These are phyloP conservation scores for Cacajao melanocephalus DNA, from an alignment of 2,797 vertebrate genomes.

Conservation along the genomic window DNA sequence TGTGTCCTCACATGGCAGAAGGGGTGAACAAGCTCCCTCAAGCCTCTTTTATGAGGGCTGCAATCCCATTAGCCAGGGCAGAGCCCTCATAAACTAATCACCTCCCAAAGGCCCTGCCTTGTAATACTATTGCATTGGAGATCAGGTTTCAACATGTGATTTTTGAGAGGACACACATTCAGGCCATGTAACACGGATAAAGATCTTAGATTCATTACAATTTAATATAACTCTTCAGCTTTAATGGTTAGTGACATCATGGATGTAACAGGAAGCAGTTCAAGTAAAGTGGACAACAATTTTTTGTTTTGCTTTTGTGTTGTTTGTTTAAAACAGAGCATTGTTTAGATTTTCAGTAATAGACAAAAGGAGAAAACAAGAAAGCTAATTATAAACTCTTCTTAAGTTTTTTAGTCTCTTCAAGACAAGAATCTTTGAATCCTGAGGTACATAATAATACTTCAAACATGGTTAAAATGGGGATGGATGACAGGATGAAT, in stretches of 20 bases:
- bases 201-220: neutral
- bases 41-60: neutral
- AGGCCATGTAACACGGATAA: fast-evolving
- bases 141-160: neutral
- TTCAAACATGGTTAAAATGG: neutral
- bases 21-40: neutral
- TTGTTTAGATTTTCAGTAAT: neutral
- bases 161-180: neutral
- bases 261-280: neutral
- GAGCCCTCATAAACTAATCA: neutral
- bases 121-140: neutral
- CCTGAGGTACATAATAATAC: neutral
- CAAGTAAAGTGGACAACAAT: neutral
- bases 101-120: no score
- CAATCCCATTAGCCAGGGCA: neutral
- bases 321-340: neutral
- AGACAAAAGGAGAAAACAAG: neutral
- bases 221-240: neutral
- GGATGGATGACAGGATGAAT: neutral
- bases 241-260: neutral
- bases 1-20: neutral
- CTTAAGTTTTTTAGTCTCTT: neutral
- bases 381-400: neutral
- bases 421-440: neutral
- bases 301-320: neutral